phyloP scores from a whole-genome alignment of 2,888 invertebrate species.

The Cryptocephalus primarius region DNA sequence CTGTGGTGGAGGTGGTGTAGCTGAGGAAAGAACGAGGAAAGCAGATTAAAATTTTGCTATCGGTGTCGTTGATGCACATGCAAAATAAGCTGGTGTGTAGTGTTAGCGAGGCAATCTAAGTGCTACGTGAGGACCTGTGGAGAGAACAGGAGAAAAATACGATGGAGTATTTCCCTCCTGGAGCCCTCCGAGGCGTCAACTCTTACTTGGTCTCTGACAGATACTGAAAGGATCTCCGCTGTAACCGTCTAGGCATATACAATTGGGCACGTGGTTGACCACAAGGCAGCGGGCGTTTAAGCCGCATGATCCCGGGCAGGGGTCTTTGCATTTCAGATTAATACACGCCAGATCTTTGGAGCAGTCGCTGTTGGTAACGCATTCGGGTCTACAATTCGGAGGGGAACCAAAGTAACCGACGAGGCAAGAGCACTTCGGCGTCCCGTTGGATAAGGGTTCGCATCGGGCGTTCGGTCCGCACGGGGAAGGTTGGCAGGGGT shows the following conservation, averaged over 20 bases:
- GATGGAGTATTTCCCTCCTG: no score
- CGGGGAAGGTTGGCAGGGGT: constrained; percentile 59
- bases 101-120: no score
- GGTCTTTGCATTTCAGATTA: constrained; percentile 60
- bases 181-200: not conserved
- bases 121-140: no score
- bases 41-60: not conserved
- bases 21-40: constrained; percentile 22
- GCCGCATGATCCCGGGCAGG: constrained; percentile 66
- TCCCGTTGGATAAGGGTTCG: constrained; percentile 29
- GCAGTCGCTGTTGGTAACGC: constrained; percentile 63
- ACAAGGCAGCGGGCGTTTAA: constrained; percentile 61
- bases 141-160: no score
- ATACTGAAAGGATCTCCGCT: constrained; percentile 56
- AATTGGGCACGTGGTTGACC: constrained; percentile 63
- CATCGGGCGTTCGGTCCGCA: constrained; percentile 57
- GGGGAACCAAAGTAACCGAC: constrained; percentile 64
- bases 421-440: constrained; percentile 54
- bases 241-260: constrained; percentile 55
- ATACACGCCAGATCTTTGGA: constrained; percentile 55
- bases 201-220: constrained; percentile 49
- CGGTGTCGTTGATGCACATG: not conserved
- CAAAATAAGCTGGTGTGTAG: not conserved
- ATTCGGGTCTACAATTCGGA: constrained; percentile 60
- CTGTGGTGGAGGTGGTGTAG: constrained; percentile 34